Evolutionary conservation across 2,888 invertebrate genomes (phyloP).

Genomic region (Camptogramma bilineatum): DNA sequence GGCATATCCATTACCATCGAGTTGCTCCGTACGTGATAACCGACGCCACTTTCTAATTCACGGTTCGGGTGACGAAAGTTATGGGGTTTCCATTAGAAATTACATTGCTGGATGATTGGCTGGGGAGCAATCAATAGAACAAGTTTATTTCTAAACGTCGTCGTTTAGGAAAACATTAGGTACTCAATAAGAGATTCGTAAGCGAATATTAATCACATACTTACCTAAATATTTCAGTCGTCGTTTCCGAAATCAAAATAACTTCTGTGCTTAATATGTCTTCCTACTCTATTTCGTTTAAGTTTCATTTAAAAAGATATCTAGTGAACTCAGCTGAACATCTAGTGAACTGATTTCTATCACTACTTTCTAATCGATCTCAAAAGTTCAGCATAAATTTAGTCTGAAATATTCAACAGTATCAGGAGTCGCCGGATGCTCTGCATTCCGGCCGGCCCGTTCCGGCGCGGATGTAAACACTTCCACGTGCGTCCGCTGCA

Average conservation of each 20-base stretch:
- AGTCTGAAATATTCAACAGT: constrained; percentile 19
- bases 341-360: background rate
- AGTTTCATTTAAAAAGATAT: background rate
- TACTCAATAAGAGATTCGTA: background rate
- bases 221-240: background rate
- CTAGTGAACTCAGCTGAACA: too few species aligned
- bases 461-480: constrained; percentile 75
- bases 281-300: background rate
- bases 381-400: constrained; percentile 17
- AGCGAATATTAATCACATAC: background rate
- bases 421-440: constrained; percentile 52
- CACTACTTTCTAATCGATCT: background rate
- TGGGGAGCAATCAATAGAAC: background rate
- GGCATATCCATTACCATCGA: constrained; percentile 69
- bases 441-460: constrained; percentile 50
- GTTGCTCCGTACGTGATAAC: constrained; percentile 64
- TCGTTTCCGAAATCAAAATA: background rate
- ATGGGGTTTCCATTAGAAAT: constrained; percentile 32
- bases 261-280: background rate
- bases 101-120: constrained; percentile 20
- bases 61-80: constrained; percentile 50
- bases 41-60: constrained; percentile 72
- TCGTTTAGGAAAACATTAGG: background rate
- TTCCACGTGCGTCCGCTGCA: constrained; percentile 72
- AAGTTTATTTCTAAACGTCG: background rate